Conservation (phyloP, 2,113 vertebrate species). For the Corythornis cristatus region DNA sequence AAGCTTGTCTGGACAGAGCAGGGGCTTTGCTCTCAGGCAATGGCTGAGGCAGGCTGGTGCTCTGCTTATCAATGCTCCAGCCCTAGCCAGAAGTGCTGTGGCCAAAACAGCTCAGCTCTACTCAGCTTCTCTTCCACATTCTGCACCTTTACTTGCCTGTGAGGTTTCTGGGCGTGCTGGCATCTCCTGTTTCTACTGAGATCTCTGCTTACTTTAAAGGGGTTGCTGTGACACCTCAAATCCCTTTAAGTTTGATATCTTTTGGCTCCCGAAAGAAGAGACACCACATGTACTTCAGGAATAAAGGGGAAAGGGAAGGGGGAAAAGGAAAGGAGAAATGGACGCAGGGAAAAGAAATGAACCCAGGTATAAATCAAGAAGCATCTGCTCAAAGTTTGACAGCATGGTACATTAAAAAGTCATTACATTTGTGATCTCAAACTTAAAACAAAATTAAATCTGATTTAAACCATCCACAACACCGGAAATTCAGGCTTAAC, state of each 20-base stretch:
- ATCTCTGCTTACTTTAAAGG: neutral
- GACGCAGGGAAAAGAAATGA: neutral
- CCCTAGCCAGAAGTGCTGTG: neutral
- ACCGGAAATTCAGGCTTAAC: neutral
- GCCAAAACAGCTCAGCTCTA: neutral
- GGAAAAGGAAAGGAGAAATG: neutral
- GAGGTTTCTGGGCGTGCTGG: neutral
- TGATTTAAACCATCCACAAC: neutral
- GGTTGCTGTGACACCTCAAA: neutral
- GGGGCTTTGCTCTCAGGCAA: neutral
- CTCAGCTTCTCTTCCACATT: fast-evolving
- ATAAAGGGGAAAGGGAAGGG: neutral
- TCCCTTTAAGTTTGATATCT: neutral
- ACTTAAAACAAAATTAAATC: neutral
- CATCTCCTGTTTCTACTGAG: neutral
- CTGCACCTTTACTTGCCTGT: neutral
- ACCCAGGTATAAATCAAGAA: neutral
- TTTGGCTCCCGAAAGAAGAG: neutral
- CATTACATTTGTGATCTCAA: neutral
- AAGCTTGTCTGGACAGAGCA: neutral
- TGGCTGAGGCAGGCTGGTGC: neutral
- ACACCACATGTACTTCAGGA: neutral
- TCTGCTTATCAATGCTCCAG: neutral
- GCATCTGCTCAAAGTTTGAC: neutral
- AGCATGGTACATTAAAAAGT: neutral